Evolutionary conservation across 2,888 invertebrate genomes (phyloP), one percentile per base, ranked within the genome.

Genomic region (Saturnia pavonia): DNA sequence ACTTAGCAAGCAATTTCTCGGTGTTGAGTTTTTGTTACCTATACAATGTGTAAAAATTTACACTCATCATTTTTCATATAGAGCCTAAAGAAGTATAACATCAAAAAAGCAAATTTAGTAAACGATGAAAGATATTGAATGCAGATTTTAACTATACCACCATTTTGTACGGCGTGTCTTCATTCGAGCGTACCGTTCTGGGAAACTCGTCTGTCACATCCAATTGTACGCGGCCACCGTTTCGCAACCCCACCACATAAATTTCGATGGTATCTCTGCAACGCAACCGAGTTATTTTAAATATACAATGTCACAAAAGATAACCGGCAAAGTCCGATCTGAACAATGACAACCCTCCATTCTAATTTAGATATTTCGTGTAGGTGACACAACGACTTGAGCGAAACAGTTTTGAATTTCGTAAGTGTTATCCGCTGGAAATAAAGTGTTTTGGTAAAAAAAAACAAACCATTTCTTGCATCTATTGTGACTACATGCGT

Each of bases 211-310:
- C 85, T 88, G 88, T 87, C 89, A 87, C 86, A 84, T 85, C 82
- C 85, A 86, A 88, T 87, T 85, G 85, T 86, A 79, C 78, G 75
- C 80, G 76, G 80, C 80, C 79, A 82, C 82, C 77, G 78, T 82
- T 84, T 81, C 79, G 81, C 81, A 83, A 84, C 85, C 83, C 82
- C 77, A 81, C 78, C 81, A 83, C 87, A 88, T 88, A 86, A 87
- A 88, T 88, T 86, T 81, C 82, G 88, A 88, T 88, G 83, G 76
- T 88, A 88, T 88, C 88, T 83, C 78, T 73, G 78, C 81, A 79
- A 74, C 79, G 80, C 78, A 80, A 80, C 82, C 74, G 82, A 83
- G 83, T 83, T 84, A 83, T 86, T 86, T 60, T 84, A 82, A 82
- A 86, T 84, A 81, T 85, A 83, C 80, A 83, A 77, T 77, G 79